A percentile compares a stretch with the other conserved stretches of the same genome.
These are phyloP conservation scores for Diorhabda carinulata DNA, from an alignment of 1,140 invertebrate genomes.

Conservation along the genomic window DNA sequence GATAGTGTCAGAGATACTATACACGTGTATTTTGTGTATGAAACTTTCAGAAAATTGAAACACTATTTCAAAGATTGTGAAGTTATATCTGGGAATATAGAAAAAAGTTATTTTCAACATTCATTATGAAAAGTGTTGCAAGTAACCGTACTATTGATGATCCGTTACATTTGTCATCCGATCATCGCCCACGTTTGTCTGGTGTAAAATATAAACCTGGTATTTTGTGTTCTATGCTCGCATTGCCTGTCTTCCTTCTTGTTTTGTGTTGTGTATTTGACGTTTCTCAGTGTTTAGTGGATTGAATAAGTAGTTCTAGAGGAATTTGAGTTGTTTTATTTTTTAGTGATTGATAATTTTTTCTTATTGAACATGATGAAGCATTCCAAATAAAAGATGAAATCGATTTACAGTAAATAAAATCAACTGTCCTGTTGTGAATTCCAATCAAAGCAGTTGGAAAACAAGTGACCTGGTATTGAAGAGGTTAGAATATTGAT, in stretches of 20 bases:
- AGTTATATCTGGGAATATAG: too few relatives aligned
- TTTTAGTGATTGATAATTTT: not conserved
- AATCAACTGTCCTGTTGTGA: not conserved
- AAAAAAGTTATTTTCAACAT: not conserved
- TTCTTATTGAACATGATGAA: conserved; percentile 8
- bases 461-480: conserved; percentile 3
- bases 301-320: not conserved
- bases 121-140: not conserved
- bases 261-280: not conserved
- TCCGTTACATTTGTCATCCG: not conserved
- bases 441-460: not conserved
- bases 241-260: conserved; percentile 1
- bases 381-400: not conserved
- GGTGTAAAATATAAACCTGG: not conserved
- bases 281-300: not conserved
- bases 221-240: not conserved
- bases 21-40: too few relatives aligned
- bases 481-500: conserved; percentile 13
- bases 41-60: too few relatives aligned
- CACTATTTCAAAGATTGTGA: too few relatives aligned
- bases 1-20: too few relatives aligned
- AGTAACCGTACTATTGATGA: not conserved
- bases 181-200: not conserved
- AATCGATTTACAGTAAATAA: not conserved
- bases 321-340: conserved; percentile 4